phyloP scores from a whole-genome alignment of 2,113 vertebrate genomes.

The Catagonus wagneri region DNA sequence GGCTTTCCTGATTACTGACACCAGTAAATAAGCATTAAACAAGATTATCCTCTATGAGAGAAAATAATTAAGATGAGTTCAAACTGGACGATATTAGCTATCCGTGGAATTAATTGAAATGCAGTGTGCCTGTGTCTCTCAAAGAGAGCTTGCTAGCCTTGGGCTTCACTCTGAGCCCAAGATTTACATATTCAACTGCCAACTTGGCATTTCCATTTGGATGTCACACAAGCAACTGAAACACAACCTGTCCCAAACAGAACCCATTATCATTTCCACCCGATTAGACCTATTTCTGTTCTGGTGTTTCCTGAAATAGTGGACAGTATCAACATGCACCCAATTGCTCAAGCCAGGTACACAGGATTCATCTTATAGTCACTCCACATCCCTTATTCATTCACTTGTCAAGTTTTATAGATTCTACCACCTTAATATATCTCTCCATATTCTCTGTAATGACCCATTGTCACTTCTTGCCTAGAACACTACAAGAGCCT shows the following conservation, averaged over 20 bases:
- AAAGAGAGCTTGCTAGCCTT: neutral
- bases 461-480: neutral
- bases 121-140: neutral
- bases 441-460: neutral
- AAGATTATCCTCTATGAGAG: neutral
- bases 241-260: neutral
- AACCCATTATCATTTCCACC: neutral
- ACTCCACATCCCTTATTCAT: neutral
- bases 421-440: slow-evolving; percentile 25
- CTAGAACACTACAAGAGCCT: neutral
- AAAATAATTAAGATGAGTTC: slow-evolving; percentile 14
- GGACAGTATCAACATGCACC: neutral
- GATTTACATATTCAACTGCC: neutral
- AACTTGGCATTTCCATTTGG: slow-evolving; percentile 35
- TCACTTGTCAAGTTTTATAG: neutral
- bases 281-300: neutral
- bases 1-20: slow-evolving; percentile 37
- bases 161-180: neutral
- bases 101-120: neutral
- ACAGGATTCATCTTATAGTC: neutral
- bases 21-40: neutral
- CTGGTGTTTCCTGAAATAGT: neutral
- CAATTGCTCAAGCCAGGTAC: neutral
- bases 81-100: neutral
- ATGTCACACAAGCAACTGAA: slow-evolving; percentile 5